These are phyloP conservation scores for Acropora yongei DNA, from an alignment of 64 coral and sea anemone genomes.

Conservation along the genomic window DNA sequence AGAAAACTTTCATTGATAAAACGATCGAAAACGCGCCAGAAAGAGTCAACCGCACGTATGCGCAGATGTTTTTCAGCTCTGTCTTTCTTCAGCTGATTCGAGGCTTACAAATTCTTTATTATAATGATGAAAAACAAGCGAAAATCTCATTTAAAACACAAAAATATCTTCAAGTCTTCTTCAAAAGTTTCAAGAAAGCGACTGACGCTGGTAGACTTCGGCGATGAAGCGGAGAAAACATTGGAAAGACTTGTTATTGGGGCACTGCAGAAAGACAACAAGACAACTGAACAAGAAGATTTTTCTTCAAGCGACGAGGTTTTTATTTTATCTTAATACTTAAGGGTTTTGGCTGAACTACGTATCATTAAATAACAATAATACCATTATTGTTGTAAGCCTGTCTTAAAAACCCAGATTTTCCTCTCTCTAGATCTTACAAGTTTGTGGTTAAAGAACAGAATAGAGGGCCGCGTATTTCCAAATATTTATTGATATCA, in stretches of 20 bases:
- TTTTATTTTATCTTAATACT: background rate
- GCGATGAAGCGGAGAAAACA: conserved; percentile 59
- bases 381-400: too few species aligned
- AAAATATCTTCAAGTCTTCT: background rate
- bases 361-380: too few species aligned
- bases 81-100: background rate
- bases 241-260: conserved; percentile 64
- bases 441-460: too few species aligned
- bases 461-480: too few species aligned
- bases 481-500: too few species aligned
- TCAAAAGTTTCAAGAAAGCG: conserved; percentile 50
- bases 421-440: too few species aligned
- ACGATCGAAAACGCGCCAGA: too few species aligned
- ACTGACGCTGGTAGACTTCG: background rate
- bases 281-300: background rate
- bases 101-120: background rate
- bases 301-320: conserved; percentile 49
- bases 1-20: too few species aligned
- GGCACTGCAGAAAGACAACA: conserved; percentile 27
- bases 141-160: conserved; percentile 28
- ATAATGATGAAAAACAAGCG: conserved; percentile 75
- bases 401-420: too few species aligned
- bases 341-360: too few species aligned
- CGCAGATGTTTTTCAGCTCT: too few species aligned
- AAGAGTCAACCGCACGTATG: background rate